Evolutionary conservation across 2,888 invertebrate species (phyloP).

Genomic region (Furcula furcula): DNA sequence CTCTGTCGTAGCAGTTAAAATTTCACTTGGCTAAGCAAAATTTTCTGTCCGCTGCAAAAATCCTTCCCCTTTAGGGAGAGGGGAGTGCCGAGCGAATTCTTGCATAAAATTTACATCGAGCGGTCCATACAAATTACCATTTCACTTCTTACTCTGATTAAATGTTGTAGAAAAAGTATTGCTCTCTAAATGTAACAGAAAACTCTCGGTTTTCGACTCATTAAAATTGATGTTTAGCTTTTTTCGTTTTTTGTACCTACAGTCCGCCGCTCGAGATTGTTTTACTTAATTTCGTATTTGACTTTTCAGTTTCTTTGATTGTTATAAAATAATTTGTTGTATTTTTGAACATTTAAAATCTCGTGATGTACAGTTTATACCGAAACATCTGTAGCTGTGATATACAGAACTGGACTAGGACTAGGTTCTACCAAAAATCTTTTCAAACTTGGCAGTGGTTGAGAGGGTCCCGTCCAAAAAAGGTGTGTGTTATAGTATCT

Average conservation of each 20-base stretch:
- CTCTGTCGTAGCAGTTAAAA: slow-evolving; percentile 80
- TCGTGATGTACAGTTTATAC: slow-evolving; percentile 12
- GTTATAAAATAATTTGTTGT: slow-evolving; percentile 43
- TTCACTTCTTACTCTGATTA: slow-evolving; percentile 81
- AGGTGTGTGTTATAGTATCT: slow-evolving; percentile 65
- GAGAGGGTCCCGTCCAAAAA: slow-evolving; percentile 54
- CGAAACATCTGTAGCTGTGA: slow-evolving; percentile 21
- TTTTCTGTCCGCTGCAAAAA: slow-evolving; percentile 80
- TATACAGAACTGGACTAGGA: slow-evolving; percentile 10
- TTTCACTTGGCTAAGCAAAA: slow-evolving; percentile 82
- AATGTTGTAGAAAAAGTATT: slow-evolving; percentile 82
- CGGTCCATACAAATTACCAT: slow-evolving; percentile 82
- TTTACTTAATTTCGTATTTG: slow-evolving; percentile 50
- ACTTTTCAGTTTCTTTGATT: slow-evolving; percentile 33
- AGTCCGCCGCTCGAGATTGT: slow-evolving; percentile 37
- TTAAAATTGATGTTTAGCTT: slow-evolving; percentile 77
- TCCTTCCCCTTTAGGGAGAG: slow-evolving; percentile 73
- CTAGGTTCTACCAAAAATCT: slow-evolving; percentile 35
- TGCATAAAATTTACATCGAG: slow-evolving; percentile 82
- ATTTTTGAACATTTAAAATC: slow-evolving; percentile 5
- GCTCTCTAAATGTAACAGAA: slow-evolving; percentile 77
- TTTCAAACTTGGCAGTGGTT: slow-evolving; percentile 58
- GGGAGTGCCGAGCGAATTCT: slow-evolving; percentile 73
- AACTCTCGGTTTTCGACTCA: slow-evolving; percentile 78
- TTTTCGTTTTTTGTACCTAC: slow-evolving; percentile 40